Evolutionary conservation across 2,797 vertebrate genomes (phyloP).

Genomic region (Gila robusta): DNA sequence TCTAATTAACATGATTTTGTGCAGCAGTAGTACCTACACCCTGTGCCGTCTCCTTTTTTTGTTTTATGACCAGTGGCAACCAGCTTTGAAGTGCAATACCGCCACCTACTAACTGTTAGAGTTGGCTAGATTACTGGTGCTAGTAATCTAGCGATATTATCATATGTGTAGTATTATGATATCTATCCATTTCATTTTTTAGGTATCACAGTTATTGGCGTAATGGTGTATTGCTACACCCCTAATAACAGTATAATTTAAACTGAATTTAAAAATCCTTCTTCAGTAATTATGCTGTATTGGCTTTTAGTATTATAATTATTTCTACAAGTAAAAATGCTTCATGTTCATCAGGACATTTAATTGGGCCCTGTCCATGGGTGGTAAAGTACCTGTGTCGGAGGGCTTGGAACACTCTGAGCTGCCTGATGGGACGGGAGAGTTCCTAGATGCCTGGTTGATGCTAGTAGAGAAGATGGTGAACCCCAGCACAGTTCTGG

Average conservation of each 20-base stretch:
- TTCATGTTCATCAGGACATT: conserved; percentile 83
- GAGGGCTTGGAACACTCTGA: conserved; percentile 94
- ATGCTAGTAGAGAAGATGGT: conserved; percentile 99
- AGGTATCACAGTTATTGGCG: neutral
- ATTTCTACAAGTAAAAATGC: neutral
- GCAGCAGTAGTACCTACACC: neutral
- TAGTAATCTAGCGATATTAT: neutral
- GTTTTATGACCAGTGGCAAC: neutral
- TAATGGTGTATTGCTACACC: neutral
- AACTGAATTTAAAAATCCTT: neutral
- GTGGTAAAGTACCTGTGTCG: conserved; percentile 91
- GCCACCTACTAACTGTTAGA: neutral
- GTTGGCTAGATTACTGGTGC: neutral
- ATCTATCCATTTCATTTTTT: neutral
- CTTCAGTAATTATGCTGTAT: neutral
- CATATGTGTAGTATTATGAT: neutral
- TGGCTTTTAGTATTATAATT: neutral
- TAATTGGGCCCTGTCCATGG: conserved; percentile 97
- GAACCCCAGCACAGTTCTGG: conserved; percentile 95
- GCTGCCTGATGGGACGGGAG: conserved; percentile 93
- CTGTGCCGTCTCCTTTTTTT: neutral
- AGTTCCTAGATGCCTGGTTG: conserved; percentile 95
- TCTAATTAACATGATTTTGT: neutral
- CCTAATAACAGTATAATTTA: neutral
- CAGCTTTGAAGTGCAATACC: neutral